Base-by-base conservation (phyloP, 1,140 invertebrate species). In the Venustaconcha ellipsiformis region DNA sequence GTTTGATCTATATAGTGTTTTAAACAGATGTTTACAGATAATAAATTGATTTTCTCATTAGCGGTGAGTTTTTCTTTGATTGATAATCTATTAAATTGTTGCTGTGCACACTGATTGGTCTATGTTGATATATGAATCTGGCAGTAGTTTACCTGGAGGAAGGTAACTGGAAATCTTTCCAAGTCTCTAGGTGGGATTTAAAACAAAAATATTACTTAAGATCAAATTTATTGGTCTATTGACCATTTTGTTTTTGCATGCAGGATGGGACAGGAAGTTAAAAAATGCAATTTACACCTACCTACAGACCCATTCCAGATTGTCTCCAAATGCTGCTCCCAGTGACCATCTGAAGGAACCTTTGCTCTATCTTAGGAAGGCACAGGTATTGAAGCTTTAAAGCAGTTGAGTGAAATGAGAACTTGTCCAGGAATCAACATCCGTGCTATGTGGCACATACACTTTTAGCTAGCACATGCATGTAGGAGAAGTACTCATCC, bases 301-400 rank as follows among this genome's bases (percentile, higher is more conserved):
- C 64, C 72, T 89, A 23, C 82, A 83, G 75, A 86, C 81, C 37
- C 74, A 83, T n/a, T 75, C 79, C 6, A 76, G 78, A 57, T 60
- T 73, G n/a, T 63, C 70, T 12, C 78, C 83, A 26, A 59, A 77
- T 37, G 59, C 76, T 58, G 80, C 75, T 58, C 70, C 82, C 17
- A 30, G 64, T 14, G 88, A 89, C 66, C 84, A 87, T 57, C 58
- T 77, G 14, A 88, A 88, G 64, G 92, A 93, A 84, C 92, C 92
- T 11, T 79, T 93, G 26, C 85, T 88, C 73, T 96, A 95, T 84
- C 87, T 97, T 48, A 93, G 93, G 85, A 95, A 96, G 89, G 93
- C 95, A 12, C 96, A 93, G 88, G 92, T 92, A 48, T 48, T 48
- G 23, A 48, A 48, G 11, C 6, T 48, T 48, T 48, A 48, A 48